Evolutionary conservation across 1,140 invertebrate genomes (phyloP).

Genomic region (Orchesella cincta): DNA sequence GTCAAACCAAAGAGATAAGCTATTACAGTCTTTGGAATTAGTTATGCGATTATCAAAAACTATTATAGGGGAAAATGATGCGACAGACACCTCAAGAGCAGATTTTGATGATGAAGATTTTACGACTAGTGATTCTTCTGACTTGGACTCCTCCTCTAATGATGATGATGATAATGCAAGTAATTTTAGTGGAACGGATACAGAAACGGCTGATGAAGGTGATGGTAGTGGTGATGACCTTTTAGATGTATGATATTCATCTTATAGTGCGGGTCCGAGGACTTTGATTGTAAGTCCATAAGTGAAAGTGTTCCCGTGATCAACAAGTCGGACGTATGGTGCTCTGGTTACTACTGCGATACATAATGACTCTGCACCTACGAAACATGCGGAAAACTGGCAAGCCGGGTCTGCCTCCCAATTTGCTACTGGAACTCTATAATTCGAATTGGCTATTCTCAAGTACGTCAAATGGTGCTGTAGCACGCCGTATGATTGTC

Average conservation of each 20-base stretch:
- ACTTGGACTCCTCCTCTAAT: not conserved
- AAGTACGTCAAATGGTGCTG: too few relatives aligned
- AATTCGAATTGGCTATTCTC: too few relatives aligned
- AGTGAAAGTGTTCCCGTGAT: too few relatives aligned
- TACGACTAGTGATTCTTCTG: constrained; percentile 7
- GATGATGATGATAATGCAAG: constrained; percentile 18
- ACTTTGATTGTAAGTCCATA: too few relatives aligned
- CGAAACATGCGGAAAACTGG: too few relatives aligned
- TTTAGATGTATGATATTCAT: constrained; percentile 22
- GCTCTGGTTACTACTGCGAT: too few relatives aligned
- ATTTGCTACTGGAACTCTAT: too few relatives aligned
- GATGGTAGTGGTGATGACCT: constrained; percentile 13
- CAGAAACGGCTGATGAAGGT: constrained; percentile 27
- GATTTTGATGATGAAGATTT: not conserved
- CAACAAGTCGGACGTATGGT: constrained; percentile 7
- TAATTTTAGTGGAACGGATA: constrained; percentile 27
- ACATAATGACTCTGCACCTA: too few relatives aligned
- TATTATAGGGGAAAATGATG: constrained; percentile 13
- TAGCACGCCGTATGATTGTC: too few relatives aligned
- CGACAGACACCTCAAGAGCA: not conserved
- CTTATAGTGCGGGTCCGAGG: not conserved
- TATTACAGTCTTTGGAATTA: not conserved
- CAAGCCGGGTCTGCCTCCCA: too few relatives aligned
- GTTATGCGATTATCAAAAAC: not conserved
- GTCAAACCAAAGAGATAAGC: not conserved